Conservation (phyloP, 2,888 invertebrate genomes). For the Nemapogon koenigi region DNA sequence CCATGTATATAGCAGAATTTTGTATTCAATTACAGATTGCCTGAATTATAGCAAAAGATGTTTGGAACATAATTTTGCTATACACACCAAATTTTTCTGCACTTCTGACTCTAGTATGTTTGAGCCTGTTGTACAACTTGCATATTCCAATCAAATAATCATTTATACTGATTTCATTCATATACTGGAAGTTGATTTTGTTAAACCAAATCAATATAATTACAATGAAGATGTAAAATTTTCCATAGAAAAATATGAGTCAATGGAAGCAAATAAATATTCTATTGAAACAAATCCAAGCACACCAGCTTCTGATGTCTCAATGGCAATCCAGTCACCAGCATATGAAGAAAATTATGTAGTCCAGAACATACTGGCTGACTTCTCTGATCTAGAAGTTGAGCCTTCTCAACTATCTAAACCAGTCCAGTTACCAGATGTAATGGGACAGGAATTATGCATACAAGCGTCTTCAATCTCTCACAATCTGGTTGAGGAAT, state of each 20-base stretch:
- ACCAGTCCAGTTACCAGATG: slow-evolving; percentile 49
- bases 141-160: slow-evolving; percentile 76
- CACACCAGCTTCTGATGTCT: slow-evolving; percentile 44
- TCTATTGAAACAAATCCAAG: slow-evolving; percentile 40
- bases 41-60: slow-evolving; percentile 75
- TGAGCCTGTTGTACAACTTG: slow-evolving; percentile 71
- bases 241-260: slow-evolving; percentile 40
- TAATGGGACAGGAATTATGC: slow-evolving; percentile 53
- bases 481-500: slow-evolving; percentile 54
- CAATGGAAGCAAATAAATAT: slow-evolving; percentile 19
- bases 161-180: slow-evolving; percentile 88
- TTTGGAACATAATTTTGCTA: slow-evolving; percentile 86
- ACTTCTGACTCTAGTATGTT: slow-evolving; percentile 85
- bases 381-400: slow-evolving; percentile 68
- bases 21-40: slow-evolving; percentile 50
- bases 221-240: slow-evolving; percentile 36
- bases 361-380: slow-evolving; percentile 67
- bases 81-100: slow-evolving; percentile 91
- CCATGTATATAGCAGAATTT: no score
- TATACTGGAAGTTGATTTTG: slow-evolving; percentile 71
- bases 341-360: slow-evolving; percentile 62
- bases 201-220: slow-evolving; percentile 47
- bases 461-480: slow-evolving; percentile 54
- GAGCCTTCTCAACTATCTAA: slow-evolving; percentile 52
- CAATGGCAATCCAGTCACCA: slow-evolving; percentile 54